Evolutionary conservation across 2,888 invertebrate species (phyloP), one percentile per base, ranked within the genome.

Genomic region (Thereva nobilitata): DNA sequence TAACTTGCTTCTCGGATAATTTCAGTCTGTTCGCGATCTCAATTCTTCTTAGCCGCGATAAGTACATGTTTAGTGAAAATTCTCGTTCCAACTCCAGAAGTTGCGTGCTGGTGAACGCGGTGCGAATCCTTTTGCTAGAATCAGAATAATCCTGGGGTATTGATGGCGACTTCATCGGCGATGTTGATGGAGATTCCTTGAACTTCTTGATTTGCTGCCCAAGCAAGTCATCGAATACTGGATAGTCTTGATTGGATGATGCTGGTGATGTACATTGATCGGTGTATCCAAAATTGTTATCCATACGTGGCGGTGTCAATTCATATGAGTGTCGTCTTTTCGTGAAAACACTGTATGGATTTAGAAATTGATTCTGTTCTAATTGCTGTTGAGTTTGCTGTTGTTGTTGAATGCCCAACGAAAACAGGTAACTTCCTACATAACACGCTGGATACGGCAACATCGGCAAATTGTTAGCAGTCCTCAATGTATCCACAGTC

Each of bases 1-100:
- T 96, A 71, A 96, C 95, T 83, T 96, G 96, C 76, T 96, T 97
- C 80, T 97, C 97, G 0, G 93, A 93, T 0, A 97, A 82, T 59
- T 91, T 87, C 68, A 96, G 80, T 71, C 91, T 88, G 38, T 93
- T 94, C 4, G 97, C 96, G 64, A 97, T 96, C 81, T 97, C 95
- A 72, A 97, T 96, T 67, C 96, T 84, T 61, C 96, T 84, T 72
- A 96, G 80, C 49, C 96, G 85, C 0, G 95, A 94, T 42, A 97
- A 82, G 76, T 97, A 97, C 89, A 94, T 95, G 77, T 95, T 96
- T 73, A 89, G 81, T 0, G 92, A 84, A 79, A 96, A 97, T 77
- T 95, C 96, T 61, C 94, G 82, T 79, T 96, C 95, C 66, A 97
- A 81, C 75, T 95, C 91, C 64, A 96, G 81, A 0, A 95, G 84